A percentile compares a stretch with the other conserved stretches of the same genome.
Evolutionary conservation across 2,888 invertebrate genomes (phyloP).

Genomic region (Lamellibrachia columna): DNA sequence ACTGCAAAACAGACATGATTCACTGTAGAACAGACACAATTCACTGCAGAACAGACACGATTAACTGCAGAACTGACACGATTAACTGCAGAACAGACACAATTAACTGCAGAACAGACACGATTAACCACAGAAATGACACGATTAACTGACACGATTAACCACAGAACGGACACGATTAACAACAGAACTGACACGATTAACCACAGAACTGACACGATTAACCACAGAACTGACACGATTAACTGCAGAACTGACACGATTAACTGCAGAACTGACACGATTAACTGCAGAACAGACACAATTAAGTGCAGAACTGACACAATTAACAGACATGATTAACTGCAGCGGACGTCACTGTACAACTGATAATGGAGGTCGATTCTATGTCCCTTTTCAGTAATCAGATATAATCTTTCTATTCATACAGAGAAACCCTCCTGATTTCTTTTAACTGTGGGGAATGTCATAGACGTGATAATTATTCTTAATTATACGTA

Average conservation of each 20-base stretch:
- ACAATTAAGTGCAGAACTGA: neutral
- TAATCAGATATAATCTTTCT: neutral
- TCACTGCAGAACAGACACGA: neutral
- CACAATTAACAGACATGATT: no score
- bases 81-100: neutral
- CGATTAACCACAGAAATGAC: neutral
- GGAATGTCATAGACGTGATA: neutral
- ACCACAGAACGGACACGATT: no score
- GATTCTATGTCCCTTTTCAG: conserved; percentile 48
- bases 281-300: neutral
- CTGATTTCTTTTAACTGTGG: no score
- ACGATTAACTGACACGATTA: neutral
- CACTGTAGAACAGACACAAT: neutral
- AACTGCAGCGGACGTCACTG: neutral
- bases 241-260: neutral
- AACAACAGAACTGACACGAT: no score
- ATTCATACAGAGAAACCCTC: no score
- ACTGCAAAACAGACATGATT: neutral
- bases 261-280: neutral
- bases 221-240: no score
- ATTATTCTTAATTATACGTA: no score
- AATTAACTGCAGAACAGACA: conserved; percentile 32
- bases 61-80: neutral
- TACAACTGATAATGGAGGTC: neutral
- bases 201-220: no score